Percentiles rank a stretch among this genome's conserved stretches.
Conservation (phyloP, 2,888 invertebrate species). For the Tuta absoluta region DNA sequence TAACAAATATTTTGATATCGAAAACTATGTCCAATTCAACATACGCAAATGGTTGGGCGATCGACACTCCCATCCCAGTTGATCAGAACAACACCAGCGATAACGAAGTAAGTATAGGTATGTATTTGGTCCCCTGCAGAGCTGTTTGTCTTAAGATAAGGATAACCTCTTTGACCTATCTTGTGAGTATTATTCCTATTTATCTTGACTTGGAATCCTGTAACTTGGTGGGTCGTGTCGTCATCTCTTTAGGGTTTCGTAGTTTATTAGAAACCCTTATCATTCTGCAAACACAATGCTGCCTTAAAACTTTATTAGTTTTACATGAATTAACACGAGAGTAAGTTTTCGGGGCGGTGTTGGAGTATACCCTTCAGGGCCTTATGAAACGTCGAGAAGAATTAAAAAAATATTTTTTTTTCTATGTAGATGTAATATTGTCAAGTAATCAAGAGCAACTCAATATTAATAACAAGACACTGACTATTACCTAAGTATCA, state of each 20-base stretch:
- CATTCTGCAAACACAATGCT: too few relatives aligned
- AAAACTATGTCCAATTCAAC: constrained; percentile 58
- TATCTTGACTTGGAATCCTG: constrained; percentile 41
- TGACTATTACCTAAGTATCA: too few relatives aligned
- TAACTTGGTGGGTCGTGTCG: constrained; percentile 47
- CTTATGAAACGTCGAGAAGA: too few relatives aligned
- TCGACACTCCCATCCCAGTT: constrained; percentile 70
- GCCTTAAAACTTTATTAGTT: too few relatives aligned
- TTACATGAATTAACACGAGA: not conserved
- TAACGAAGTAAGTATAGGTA: constrained; percentile 65
- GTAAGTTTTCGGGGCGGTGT: too few relatives aligned
- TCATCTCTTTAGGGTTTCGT: constrained; percentile 37
- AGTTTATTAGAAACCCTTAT: too few relatives aligned
- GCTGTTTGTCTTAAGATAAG: constrained; percentile 69
- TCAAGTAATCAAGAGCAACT: too few relatives aligned
- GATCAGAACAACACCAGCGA: constrained; percentile 66
- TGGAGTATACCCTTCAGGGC: too few relatives aligned
- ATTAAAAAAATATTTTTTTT: too few relatives aligned
- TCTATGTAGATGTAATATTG: too few relatives aligned
- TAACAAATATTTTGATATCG: constrained; percentile 20
- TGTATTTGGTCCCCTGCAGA: constrained; percentile 64
- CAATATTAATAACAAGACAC: too few relatives aligned
- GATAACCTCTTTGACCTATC: constrained; percentile 55
- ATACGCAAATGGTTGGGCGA: constrained; percentile 73
- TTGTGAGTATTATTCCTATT: constrained; percentile 33